Evolutionary conservation across 2,797 vertebrate species (phyloP).

Genomic region (Sebastes jordani): DNA sequence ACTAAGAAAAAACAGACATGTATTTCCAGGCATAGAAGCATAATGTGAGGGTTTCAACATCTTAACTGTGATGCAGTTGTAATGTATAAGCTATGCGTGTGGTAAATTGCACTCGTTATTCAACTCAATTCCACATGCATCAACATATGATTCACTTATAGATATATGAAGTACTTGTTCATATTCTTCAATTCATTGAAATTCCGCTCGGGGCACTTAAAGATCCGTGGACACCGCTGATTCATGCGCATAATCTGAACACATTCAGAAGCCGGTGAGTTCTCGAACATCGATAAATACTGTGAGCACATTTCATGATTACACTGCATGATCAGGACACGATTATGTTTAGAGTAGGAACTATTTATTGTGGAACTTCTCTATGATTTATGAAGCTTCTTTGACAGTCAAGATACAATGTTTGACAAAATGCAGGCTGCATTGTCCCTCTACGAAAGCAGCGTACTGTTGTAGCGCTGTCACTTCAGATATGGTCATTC

Average conservation of each 20-base stretch:
- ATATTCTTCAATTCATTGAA: conserved; percentile 43
- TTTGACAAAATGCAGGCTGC: not conserved
- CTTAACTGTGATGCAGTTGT: not conserved
- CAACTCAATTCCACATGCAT: conserved; percentile 16
- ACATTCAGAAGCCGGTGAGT: conserved; percentile 4
- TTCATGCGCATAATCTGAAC: conserved; percentile 60
- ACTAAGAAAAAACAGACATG: not conserved
- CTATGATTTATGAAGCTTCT: not conserved
- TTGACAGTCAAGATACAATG: not conserved
- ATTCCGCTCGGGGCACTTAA: conserved; percentile 35
- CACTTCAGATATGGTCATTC: not conserved
- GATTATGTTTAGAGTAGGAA: not conserved
- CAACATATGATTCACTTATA: conserved; percentile 34
- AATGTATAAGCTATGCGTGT: not conserved
- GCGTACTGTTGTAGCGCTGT: not conserved
- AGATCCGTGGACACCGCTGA: conserved; percentile 49
- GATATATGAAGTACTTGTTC: conserved; percentile 20
- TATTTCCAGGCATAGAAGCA: not conserved
- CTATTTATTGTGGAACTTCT: not conserved
- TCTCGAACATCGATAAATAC: conserved; percentile 35
- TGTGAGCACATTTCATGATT: conserved; percentile 9
- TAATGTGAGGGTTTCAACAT: not conserved
- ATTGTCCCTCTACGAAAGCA: not conserved
- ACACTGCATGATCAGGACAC: not conserved
- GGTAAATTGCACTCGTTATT: not conserved